phyloP scores from a whole-genome alignment of 1,140 invertebrate species.

The Ericerus pela region DNA sequence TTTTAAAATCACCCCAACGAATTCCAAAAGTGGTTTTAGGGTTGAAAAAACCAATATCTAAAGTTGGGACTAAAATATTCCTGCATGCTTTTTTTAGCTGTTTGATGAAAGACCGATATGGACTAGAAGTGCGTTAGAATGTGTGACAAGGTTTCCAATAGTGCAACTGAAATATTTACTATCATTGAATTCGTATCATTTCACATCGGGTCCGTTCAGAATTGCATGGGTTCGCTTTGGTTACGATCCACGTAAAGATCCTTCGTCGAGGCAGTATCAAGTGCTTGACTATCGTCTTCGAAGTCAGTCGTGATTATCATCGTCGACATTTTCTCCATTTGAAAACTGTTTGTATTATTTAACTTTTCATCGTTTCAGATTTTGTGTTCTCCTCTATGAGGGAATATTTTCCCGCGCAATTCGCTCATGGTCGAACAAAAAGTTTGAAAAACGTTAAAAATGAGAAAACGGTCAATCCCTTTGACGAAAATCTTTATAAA shows the following conservation, averaged over 20 bases:
- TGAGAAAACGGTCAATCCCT: slow-evolving; percentile 11
- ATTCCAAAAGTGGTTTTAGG: too few species aligned
- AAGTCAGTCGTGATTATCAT: too few species aligned
- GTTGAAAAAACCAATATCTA: too few species aligned
- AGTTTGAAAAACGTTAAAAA: slow-evolving; percentile 22
- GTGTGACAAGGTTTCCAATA: slow-evolving; percentile 42
- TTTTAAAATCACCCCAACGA: too few species aligned
- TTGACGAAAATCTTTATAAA: slow-evolving; percentile 28
- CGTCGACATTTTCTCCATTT: too few species aligned
- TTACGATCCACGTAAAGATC: slow-evolving; percentile 70
- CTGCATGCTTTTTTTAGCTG: slow-evolving; percentile 30
- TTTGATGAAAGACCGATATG: slow-evolving; percentile 72
- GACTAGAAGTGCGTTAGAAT: slow-evolving; percentile 58
- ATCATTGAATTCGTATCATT: slow-evolving; percentile 65
- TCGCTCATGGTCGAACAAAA: slow-evolving; percentile 31
- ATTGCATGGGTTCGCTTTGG: slow-evolving; percentile 69
- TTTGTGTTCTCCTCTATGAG: too few species aligned
- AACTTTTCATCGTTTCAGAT: too few species aligned
- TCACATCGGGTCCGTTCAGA: slow-evolving; percentile 68
- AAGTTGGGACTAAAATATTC: too few species aligned
- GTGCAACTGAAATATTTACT: slow-evolving; percentile 61
- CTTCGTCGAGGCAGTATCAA: slow-evolving; percentile 62
- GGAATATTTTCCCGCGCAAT: too few species aligned
- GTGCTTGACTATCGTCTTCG: slow-evolving; percentile 58
- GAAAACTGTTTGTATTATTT: too few species aligned